Conservation (phyloP, 2,113 vertebrate genomes). For the Strix uralensis region DNA sequence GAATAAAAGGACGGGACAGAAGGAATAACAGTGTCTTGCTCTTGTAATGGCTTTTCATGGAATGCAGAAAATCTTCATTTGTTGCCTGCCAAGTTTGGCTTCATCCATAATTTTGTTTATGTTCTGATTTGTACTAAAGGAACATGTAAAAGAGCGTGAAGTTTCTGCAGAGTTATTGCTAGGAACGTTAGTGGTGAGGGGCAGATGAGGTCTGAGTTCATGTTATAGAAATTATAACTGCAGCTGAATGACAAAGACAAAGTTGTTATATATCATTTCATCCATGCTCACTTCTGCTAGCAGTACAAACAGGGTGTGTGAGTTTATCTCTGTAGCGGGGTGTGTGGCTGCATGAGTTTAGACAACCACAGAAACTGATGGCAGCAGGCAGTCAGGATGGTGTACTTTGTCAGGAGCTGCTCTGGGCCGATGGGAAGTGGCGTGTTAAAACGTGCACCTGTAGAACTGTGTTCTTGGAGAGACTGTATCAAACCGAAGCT, state of each 20-base stretch:
- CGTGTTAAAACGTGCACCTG: background rate
- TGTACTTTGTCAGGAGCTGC: background rate
- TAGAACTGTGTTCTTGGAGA: background rate
- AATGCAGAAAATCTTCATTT: background rate
- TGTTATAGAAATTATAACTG: background rate
- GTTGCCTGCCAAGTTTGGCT: background rate
- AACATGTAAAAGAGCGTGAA: background rate
- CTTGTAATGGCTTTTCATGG: background rate
- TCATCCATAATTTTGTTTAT: background rate
- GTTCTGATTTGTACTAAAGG: background rate
- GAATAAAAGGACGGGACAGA: background rate
- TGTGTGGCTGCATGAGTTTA: background rate
- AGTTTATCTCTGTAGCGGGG: fast-evolving
- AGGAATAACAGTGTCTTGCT: background rate
- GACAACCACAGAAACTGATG: fast-evolving
- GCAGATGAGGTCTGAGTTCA: background rate
- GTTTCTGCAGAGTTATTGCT: background rate
- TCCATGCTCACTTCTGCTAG: background rate
- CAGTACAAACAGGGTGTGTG: fast-evolving
- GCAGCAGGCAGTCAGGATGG: fast-evolving
- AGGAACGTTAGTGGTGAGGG: background rate
- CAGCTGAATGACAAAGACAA: fast-evolving
- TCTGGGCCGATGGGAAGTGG: background rate
- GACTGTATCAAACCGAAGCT: background rate
- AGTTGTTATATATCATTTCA: fast-evolving